Conservation (phyloP, 2,113 vertebrate species). For the Otus sunia region DNA sequence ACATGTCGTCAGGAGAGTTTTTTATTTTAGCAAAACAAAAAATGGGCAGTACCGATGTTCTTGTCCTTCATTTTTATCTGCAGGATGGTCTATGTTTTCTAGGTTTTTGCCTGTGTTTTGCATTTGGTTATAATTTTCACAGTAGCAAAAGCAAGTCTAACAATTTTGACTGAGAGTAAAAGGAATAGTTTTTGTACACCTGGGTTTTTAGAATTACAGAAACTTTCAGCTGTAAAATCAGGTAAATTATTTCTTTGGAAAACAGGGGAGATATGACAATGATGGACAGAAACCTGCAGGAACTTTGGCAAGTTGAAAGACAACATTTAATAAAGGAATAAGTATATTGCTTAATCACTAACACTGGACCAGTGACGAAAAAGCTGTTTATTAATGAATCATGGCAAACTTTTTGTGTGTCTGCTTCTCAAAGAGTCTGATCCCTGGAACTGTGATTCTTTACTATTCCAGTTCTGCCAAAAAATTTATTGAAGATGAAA, state of each 20-base stretch:
- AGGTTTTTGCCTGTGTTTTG: not conserved
- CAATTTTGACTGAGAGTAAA: not conserved
- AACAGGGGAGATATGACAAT: not conserved
- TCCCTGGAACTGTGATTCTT: not conserved
- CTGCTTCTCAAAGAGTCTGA: not conserved
- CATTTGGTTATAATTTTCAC: not conserved
- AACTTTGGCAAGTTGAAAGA: not conserved
- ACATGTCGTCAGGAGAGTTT: not conserved
- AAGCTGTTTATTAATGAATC: conserved; percentile 25
- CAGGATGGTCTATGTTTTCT: not conserved
- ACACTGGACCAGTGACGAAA: not conserved
- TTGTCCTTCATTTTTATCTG: not conserved
- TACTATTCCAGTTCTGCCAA: not conserved
- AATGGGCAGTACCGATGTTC: not conserved
- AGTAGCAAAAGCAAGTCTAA: not conserved
- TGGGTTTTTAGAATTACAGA: not conserved
- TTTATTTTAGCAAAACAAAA: not conserved
- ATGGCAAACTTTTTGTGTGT: not conserved
- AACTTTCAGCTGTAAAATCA: not conserved
- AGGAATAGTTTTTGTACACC: not conserved
- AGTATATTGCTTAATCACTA: not conserved
- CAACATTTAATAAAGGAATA: not conserved
- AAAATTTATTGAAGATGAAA: not conserved
- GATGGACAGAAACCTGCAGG: not conserved
- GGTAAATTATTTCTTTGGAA: not conserved